These are phyloP conservation scores for Gryllus longicercus DNA, from an alignment of 2,888 invertebrate species.

Conservation along the genomic window DNA sequence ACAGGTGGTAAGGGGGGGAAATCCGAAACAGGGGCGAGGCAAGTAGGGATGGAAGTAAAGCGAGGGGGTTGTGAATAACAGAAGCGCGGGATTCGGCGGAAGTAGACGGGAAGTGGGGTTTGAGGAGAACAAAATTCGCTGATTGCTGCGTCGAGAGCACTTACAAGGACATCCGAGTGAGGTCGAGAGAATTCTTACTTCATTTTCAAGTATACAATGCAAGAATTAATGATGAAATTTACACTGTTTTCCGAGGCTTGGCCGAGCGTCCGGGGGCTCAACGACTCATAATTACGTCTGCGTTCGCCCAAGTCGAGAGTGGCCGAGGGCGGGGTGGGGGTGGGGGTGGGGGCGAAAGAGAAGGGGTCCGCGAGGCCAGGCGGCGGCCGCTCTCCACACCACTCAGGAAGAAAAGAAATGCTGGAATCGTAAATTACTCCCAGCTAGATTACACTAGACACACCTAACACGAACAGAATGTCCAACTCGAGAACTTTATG, in stretches of 20 bases:
- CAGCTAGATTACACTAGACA: too few relatives aligned
- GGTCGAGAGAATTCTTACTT: constrained; percentile 17
- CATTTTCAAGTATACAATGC: constrained; percentile 5
- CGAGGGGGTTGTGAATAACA: too few relatives aligned
- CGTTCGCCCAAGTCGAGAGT: neutral
- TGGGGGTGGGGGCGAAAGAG: neutral
- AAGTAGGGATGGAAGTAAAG: too few relatives aligned
- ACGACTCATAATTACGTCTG: neutral
- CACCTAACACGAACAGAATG: too few relatives aligned
- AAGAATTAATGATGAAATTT: constrained; percentile 7
- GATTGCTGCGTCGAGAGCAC: neutral
- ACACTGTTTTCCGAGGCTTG: neutral
- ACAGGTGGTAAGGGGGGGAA: too few relatives aligned
- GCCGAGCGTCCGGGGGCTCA: neutral
- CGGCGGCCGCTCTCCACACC: too few relatives aligned
- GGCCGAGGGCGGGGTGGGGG: neutral
- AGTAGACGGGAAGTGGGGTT: neutral
- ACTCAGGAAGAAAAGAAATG: too few relatives aligned
- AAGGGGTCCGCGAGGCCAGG: too few relatives aligned
- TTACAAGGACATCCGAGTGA: neutral
- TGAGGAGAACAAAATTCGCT: neutral
- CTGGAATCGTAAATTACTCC: too few relatives aligned
- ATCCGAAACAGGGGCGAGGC: too few relatives aligned
- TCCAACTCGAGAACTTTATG: too few relatives aligned
- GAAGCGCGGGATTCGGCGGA: neutral